Evolutionary conservation across 2,797 vertebrate genomes (phyloP).

Genomic region (Myotis myotis): DNA sequence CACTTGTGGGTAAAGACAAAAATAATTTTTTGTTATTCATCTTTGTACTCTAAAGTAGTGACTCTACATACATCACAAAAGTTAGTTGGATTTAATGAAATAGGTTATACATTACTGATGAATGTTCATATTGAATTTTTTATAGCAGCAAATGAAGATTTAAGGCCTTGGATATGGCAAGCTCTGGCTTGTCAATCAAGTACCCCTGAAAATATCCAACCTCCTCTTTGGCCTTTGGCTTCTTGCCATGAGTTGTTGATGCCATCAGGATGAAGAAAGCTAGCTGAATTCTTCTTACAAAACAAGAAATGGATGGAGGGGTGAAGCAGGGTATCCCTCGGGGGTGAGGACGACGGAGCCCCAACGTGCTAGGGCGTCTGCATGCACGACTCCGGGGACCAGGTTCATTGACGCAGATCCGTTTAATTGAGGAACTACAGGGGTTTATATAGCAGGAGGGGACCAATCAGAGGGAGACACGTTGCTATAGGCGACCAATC

Average conservation of each 20-base stretch:
- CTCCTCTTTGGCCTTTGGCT: background rate
- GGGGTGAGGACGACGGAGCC: no score
- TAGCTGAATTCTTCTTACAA: slow-evolving; percentile 1
- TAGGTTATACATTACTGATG: background rate
- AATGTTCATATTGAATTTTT: background rate
- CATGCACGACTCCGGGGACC: no score
- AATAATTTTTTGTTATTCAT: background rate
- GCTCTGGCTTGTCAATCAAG: background rate
- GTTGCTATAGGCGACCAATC: no score
- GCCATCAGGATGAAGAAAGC: background rate
- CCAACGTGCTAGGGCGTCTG: no score
- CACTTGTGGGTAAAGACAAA: background rate
- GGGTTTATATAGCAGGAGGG: no score
- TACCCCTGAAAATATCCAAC: background rate
- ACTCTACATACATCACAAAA: background rate
- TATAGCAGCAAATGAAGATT: background rate
- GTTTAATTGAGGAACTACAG: no score
- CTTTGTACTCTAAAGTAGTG: background rate
- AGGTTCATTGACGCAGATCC: no score
- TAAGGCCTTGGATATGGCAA: background rate
- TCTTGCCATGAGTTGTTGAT: background rate
- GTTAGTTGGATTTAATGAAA: background rate
- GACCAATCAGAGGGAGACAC: no score
- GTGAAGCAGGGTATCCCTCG: no score
- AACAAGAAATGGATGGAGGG: background rate